These are phyloP conservation scores for Okapia johnstoni DNA, from an alignment of 2,113 vertebrate genomes.

Conservation along the genomic window DNA sequence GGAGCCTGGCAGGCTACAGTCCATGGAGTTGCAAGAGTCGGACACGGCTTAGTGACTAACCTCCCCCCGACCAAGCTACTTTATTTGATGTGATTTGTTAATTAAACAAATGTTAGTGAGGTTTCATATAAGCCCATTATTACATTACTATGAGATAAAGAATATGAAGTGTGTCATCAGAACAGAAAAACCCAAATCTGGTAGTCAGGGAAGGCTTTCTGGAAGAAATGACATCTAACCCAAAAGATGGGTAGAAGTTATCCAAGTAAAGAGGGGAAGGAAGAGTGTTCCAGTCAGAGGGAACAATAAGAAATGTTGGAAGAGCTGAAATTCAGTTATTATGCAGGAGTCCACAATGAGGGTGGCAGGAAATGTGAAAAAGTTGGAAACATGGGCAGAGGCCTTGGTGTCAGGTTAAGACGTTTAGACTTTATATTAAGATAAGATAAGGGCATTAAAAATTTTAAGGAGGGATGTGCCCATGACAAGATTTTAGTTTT, in stretches of 20 bases:
- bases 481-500: not conserved
- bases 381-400: not conserved
- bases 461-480: not conserved
- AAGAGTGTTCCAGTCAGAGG: not conserved
- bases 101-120: not conserved
- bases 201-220: not conserved
- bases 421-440: not conserved
- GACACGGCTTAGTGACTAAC: rapidly evolving
- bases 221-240: not conserved
- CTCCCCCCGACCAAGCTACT: not conserved
- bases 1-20: not conserved
- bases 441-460: not conserved
- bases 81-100: not conserved
- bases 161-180: not conserved
- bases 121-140: not conserved
- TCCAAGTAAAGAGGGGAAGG: not conserved
- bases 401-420: not conserved
- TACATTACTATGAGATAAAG: not conserved
- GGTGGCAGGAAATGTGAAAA: not conserved
- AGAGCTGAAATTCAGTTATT: not conserved
- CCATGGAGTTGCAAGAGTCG: not conserved
- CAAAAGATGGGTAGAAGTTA: not conserved
- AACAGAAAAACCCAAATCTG: not conserved
- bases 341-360: not conserved
- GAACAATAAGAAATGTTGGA: not conserved